These are phyloP conservation scores for Sylvietta virens DNA, from an alignment of 2,113 vertebrate genomes.

Conservation along the genomic window DNA sequence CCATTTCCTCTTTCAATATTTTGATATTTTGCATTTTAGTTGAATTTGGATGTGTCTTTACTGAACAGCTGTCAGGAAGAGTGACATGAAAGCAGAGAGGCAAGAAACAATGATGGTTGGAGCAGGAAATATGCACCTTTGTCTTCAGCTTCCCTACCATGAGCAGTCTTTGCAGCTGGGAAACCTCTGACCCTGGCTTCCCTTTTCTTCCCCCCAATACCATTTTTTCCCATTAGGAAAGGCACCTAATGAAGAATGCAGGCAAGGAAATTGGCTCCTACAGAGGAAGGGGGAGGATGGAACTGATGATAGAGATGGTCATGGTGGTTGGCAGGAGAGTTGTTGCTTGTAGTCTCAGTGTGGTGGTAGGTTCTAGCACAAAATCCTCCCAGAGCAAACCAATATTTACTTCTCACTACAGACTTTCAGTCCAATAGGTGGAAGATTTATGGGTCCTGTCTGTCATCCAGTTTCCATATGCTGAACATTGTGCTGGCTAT, in stretches of 20 bases:
- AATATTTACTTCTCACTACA: not conserved
- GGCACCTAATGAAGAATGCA: not conserved
- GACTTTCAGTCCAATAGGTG: not conserved
- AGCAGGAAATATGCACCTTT: not conserved
- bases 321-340: not conserved
- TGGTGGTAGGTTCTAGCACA: not conserved
- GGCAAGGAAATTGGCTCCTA: not conserved
- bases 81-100: not conserved
- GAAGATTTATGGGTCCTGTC: not conserved
- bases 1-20: not conserved
- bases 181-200: not conserved
- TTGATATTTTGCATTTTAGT: not conserved
- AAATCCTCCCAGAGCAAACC: not conserved
- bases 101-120: not conserved
- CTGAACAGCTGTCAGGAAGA: not conserved
- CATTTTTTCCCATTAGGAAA: not conserved
- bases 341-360: not conserved
- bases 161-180: not conserved
- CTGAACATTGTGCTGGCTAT: not conserved
- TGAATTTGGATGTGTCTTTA: not conserved
- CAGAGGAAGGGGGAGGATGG: not conserved
- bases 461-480: not conserved
- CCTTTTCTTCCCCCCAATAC: not conserved
- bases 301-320: fast-evolving
- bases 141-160: not conserved